Evolutionary conservation across 2,888 invertebrate species (phyloP), one percentile per base, ranked within the genome.

Genomic region (Spatulosminthurus flaviceps): DNA sequence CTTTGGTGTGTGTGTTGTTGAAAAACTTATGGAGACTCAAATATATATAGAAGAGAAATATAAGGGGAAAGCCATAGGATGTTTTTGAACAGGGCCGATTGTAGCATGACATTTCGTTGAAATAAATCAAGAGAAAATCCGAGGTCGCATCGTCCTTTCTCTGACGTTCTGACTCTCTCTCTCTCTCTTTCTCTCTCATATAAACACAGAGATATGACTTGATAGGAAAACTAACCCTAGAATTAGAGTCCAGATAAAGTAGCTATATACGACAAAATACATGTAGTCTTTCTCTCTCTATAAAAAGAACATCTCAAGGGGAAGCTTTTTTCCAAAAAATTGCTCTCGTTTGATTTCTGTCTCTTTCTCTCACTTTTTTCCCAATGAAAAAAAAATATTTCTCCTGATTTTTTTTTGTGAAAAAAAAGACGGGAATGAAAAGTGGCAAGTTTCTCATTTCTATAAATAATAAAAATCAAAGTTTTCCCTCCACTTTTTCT

Each of bases 311-410:
- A 76, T 76, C 69, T 71, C 70, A 61, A 71, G 51, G 51, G 51
- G 71, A 76, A 76, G 71, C 70, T 70, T 60, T 70, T 51, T 76
- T 41, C 19, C 61, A 42, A 51, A 42, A 73, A 61, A 79, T 74
- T 64, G 51, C 51, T 51, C 51, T 51, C 51, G 64, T 64, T 64
- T 64, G 64, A 64, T 64, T 64, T 64, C 64, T 64, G 19, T 24
- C 64, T 64, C 64, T 64, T 11, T 64, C 26, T 77, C 13, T 70
- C 67, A 19, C 74, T 64, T 64, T 24, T 21, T 24, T 26, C 24
- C 11, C 5, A 22, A n/a, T n/a, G n/a, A n/a, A 22, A 9, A 11
- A 22, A 11, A 64, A 22, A 64, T 22, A 24, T 64, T 64, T 64
- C 64, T 26, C 22, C 24, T 22, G 13, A 64, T 64, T 64, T 64